phyloP scores from a whole-genome alignment of 2,888 invertebrate species.

The Tetranychus truncatus region DNA sequence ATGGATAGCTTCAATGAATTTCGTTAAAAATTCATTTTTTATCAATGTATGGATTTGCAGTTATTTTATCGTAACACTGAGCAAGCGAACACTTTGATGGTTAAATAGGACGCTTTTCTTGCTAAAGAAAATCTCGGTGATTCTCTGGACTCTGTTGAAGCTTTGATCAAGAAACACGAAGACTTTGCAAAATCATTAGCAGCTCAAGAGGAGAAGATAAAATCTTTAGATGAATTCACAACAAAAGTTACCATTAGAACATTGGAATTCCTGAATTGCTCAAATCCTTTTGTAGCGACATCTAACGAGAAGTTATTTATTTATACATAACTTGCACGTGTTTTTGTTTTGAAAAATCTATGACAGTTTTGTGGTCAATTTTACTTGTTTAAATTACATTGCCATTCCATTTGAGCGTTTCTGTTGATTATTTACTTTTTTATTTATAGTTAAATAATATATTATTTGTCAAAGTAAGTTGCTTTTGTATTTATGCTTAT shows the following conservation, averaged over 20 bases:
- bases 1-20: conserved; percentile 67
- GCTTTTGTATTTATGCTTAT: too few species aligned
- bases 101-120: conserved; percentile 95
- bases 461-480: too few species aligned
- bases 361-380: too few species aligned
- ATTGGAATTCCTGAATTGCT: too few species aligned
- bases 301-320: too few species aligned
- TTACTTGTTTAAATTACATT: too few species aligned
- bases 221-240: conserved; percentile 91
- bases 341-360: too few species aligned
- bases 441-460: too few species aligned
- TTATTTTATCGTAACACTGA: conserved; percentile 94
- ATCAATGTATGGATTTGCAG: conserved; percentile 98
- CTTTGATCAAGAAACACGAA: conserved; percentile 94
- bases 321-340: too few species aligned
- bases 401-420: too few species aligned
- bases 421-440: too few species aligned
- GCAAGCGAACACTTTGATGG: conserved; percentile 99
- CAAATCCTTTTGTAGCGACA: too few species aligned
- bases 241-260: conserved; percentile 45
- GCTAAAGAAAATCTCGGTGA: conserved; percentile 96
- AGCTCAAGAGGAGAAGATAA: conserved; percentile 98
- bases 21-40: conserved; percentile 41
- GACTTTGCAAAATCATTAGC: conserved; percentile 97
- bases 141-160: conserved; percentile 91